These are phyloP conservation scores for Luperina nickerlii DNA, from an alignment of 2,888 invertebrate species.

Conservation along the genomic window DNA sequence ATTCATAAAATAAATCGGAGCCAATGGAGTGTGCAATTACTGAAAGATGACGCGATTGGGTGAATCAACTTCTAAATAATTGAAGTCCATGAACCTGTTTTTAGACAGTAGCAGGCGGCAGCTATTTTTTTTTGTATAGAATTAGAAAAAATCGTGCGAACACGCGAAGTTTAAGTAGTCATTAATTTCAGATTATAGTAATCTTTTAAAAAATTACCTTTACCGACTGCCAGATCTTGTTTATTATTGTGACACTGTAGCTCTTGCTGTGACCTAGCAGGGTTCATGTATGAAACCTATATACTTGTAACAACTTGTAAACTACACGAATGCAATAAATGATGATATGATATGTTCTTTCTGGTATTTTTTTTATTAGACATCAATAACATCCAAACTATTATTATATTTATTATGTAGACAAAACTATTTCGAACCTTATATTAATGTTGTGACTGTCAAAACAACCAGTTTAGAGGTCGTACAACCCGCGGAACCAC, in stretches of 20 bases:
- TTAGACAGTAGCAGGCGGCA: not conserved
- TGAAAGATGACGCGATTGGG: constrained; percentile 25
- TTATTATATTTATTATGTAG: not conserved
- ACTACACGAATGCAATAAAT: too few species aligned
- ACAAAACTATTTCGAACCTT: not conserved
- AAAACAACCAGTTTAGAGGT: constrained; percentile 32
- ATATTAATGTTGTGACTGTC: constrained; percentile 14
- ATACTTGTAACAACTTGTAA: too few species aligned
- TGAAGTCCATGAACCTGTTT: constrained; percentile 14
- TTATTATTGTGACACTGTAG: too few species aligned
- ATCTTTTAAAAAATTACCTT: too few species aligned
- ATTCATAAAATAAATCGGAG: constrained; percentile 14
- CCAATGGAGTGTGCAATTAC: constrained; percentile 27
- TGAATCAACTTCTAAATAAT: constrained; percentile 30
- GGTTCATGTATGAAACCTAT: too few species aligned
- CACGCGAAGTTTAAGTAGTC: too few species aligned
- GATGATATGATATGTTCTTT: too few species aligned
- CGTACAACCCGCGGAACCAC: not conserved
- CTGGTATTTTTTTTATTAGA: too few species aligned
- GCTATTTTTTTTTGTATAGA: not conserved
- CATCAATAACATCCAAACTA: not conserved
- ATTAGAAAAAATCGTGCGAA: not conserved
- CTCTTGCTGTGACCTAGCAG: too few species aligned
- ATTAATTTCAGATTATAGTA: not conserved
- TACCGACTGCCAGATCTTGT: not conserved